Evolutionary conservation across 2,888 invertebrate species (phyloP), one percentile per base, ranked within the genome.

Genomic region (Lordiphosa andalusiaca): DNA sequence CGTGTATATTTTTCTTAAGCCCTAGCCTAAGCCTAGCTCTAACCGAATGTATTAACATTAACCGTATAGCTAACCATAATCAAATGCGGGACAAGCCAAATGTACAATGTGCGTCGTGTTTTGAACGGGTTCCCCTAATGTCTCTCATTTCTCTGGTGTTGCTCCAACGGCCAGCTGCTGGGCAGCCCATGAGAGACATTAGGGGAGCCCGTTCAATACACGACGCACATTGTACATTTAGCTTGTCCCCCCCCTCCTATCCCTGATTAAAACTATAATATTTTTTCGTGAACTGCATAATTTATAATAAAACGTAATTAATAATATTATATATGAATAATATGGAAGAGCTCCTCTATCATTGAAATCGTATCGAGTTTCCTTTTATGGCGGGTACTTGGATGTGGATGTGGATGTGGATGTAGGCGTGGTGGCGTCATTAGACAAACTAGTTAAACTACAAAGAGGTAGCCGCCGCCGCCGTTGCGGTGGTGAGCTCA

Each of bases 1-100:
- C 87, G 90, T 75, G 88, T 90, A 64, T 90, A 88, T 88, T 90
- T 90, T 83, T 89, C 90, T 66, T 90, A 89, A 85, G 21, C 7
- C 4, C n/a, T 33, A 30, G 23, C 13, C n/a, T 21, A 63, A 38
- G 35, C 7, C 4, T 44, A 41, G 39, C 36, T 23, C 36, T 19
- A 38, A 12, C 13, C 10, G 25, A 13, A 60, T 62, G 30, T 10
- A 48, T 35, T 44, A 67, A 21, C 67, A 59, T 53, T 64, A 63
- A 49, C 35, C 58, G 57, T 35, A 62, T 49, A 19, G 40, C 23
- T 57, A 48, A 38, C 30, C 30, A 30, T 30, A 6, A 38, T 33
- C 23, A 50, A 67, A 35, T 35, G 21, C 9, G 47, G 55, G 36
- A 53, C 6, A 38, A 21, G 42, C 53, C 53, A 48, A 48, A 44